phyloP scores from a whole-genome alignment of 2,797 vertebrate genomes.

The Danio kyathit region DNA sequence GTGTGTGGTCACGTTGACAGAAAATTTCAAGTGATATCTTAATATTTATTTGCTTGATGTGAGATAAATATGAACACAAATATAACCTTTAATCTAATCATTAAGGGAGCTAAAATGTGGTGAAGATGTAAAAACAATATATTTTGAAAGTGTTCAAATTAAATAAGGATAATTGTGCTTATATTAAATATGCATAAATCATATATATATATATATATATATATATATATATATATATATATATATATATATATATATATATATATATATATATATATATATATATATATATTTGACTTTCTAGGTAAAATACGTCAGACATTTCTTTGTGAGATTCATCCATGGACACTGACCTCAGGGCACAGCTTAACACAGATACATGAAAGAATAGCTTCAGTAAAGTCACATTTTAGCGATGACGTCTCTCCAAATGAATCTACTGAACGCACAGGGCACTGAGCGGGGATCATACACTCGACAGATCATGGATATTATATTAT shows the following conservation, averaged over 20 bases:
- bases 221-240: neutral
- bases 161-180: too few relatives aligned
- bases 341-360: conserved; percentile 28
- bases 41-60: too few relatives aligned
- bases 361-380: conserved; percentile 24
- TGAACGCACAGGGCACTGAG: conserved; percentile 11
- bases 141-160: too few relatives aligned
- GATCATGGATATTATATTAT: conserved; percentile 14
- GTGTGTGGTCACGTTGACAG: too few relatives aligned
- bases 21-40: too few relatives aligned
- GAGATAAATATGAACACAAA: too few relatives aligned
- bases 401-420: neutral
- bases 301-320: neutral
- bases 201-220: neutral
- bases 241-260: neutral
- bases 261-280: neutral
- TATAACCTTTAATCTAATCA: too few relatives aligned
- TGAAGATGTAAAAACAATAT: too few relatives aligned
- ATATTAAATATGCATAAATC: too few relatives aligned
- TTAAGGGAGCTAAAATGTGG: too few relatives aligned
- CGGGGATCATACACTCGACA: neutral
- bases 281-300: neutral
- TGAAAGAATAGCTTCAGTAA: conserved; percentile 23
- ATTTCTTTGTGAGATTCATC: conserved; percentile 29
- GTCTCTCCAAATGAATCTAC: neutral